Base-by-base conservation (phyloP, 2,888 invertebrate species). In the Trissolcus brochymenae region DNA sequence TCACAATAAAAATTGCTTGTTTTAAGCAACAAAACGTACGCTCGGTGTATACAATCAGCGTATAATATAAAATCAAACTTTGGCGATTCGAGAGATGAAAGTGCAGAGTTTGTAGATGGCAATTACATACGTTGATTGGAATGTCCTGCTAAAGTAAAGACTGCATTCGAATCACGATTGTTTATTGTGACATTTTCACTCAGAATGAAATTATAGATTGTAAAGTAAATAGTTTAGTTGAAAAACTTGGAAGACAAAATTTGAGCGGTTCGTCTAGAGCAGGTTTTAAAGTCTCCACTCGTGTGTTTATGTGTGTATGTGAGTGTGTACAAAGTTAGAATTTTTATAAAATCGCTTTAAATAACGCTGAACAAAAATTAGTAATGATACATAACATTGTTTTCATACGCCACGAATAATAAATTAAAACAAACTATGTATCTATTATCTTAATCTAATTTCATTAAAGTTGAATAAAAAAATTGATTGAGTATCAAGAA, bases 1-100 rank as follows among this genome's bases (percentile, higher is more conserved):
- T 74, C 67, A 74, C 73, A 73, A 73, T 65, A 25, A 74, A 16
- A 56, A 46, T 61, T 59, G 66, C 66, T 66, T 49, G 13, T 35
- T 46, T 4, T 11, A 55, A 73, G 66, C 65, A 60, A 61, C 50
- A 13, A 65, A 57, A 64, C 17, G 13, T 56, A 56, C 40, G 14
- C 55, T 35, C 41, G 46, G 46, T 9, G 43, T 55, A 35, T n/a
- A 51, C 53, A 51, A 41, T 64, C 51, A 51, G 25, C 61, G 43
- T 43, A 49, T 59, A 13, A 16, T 17, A 46, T 56, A 11, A 49
- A 56, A 56, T 53, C 16, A 46, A 46, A 46, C 14, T 16, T 46
- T 46, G 46, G n/a, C 16, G 46, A 16, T 46, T 46, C 16, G 16
- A 46, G 35, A 35, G 35, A 35, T 35, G 35, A 35, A 35, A 35